Evolutionary conservation across 2,113 vertebrate species (phyloP).

Genomic region (Tor tambroides): DNA sequence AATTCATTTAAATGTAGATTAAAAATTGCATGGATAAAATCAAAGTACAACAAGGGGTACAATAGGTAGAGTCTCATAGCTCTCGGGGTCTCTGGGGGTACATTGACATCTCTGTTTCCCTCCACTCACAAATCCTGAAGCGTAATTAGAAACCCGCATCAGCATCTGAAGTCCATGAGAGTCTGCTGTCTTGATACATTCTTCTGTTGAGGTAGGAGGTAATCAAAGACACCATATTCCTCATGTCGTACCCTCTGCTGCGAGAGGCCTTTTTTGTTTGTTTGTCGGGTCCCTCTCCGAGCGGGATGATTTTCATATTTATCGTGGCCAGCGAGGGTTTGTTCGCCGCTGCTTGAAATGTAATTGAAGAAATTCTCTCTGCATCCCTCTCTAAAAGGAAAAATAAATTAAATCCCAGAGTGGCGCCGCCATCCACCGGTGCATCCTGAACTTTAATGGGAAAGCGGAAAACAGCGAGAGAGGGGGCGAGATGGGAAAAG

Average conservation of each 20-base stretch:
- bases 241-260: constrained; percentile 12
- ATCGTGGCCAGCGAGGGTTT: constrained; percentile 20
- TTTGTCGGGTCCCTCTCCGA: constrained; percentile 29
- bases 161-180: background rate
- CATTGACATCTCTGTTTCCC: constrained; percentile 14
- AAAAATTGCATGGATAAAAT: too few species aligned
- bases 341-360: constrained; percentile 54
- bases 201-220: constrained; percentile 12
- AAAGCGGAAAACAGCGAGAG: constrained; percentile 43
- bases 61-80: constrained; percentile 36
- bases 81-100: constrained; percentile 36
- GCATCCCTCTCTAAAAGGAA: constrained; percentile 52
- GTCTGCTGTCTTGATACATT: constrained; percentile 4
- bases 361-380: constrained; percentile 63
- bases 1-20: constrained; percentile 62
- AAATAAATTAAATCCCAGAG: constrained; percentile 57
- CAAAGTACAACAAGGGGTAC: constrained; percentile 36
- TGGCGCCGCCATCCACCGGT: constrained; percentile 16
- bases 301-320: constrained; percentile 63
- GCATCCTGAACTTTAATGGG: constrained; percentile 36
- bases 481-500: constrained; percentile 41
- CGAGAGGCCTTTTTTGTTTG: constrained; percentile 24
- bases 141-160: constrained; percentile 29
- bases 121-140: constrained; percentile 6
- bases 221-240: constrained; percentile 37